A percentile compares a stretch with the other conserved stretches of the same genome.
phyloP scores from a whole-genome alignment of 23 tunicate species.

The Clavelina lepadiformis region DNA sequence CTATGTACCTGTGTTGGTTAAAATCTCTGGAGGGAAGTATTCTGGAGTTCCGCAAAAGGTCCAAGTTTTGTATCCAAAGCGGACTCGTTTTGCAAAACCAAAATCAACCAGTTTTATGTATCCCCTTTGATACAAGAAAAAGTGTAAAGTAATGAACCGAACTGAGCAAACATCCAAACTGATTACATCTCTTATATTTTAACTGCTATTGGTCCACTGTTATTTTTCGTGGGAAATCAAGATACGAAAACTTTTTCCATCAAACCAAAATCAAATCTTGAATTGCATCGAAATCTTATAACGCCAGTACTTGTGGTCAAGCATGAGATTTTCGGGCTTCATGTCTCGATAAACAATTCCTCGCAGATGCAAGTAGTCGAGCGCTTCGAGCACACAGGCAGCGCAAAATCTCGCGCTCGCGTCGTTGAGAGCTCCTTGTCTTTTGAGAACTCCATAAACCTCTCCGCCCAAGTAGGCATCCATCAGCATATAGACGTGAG shows the following conservation, averaged over 20 bases:
- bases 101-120: slow-evolving; percentile 89
- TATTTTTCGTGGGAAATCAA: no score
- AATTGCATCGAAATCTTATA: no score
- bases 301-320: slow-evolving; percentile 90
- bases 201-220: no score
- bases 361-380: slow-evolving; percentile 74
- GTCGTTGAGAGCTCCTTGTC: slow-evolving; percentile 77
- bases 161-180: background rate
- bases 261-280: no score
- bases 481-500: slow-evolving; percentile 79
- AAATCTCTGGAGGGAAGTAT: slow-evolving; percentile 88
- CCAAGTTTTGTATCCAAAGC: slow-evolving; percentile 71
- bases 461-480: slow-evolving; percentile 97
- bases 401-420: slow-evolving; percentile 55
- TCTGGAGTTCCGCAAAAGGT: slow-evolving; percentile 99
- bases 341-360: slow-evolving; percentile 85
- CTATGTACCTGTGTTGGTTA: slow-evolving; percentile 46
- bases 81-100: slow-evolving; percentile 85
- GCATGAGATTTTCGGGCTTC: slow-evolving; percentile 95
- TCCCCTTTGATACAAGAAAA: slow-evolving; percentile 44
- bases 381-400: slow-evolving; percentile 87
- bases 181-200: no score
- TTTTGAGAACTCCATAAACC: slow-evolving; percentile 50
- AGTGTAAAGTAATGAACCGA: background rate
- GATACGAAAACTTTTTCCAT: no score